These are phyloP conservation scores for Numida meleagris DNA, from an alignment of 2,113 vertebrate species.

Conservation along the genomic window DNA sequence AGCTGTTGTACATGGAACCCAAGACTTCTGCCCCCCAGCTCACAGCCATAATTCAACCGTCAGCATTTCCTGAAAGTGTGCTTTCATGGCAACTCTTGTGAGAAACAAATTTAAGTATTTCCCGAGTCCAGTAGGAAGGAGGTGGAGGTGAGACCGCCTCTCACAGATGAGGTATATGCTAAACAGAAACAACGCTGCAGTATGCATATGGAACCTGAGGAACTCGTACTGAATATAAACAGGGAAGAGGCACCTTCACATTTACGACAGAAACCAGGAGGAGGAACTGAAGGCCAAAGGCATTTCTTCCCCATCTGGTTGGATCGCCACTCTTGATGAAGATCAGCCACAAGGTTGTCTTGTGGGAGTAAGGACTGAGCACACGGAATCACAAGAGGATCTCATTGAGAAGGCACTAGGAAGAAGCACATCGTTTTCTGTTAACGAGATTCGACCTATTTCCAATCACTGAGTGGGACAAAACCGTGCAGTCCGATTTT, in stretches of 20 bases:
- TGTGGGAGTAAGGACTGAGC: neutral
- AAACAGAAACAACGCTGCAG: neutral
- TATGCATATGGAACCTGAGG: slow-evolving; percentile 2
- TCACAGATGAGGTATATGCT: slow-evolving; percentile 51
- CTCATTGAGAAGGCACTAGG: slow-evolving; percentile 61
- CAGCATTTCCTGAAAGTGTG: rapidly evolving
- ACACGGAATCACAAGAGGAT: neutral
- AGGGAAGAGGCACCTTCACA: neutral
- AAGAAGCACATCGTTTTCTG: slow-evolving; percentile 40
- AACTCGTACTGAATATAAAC: neutral
- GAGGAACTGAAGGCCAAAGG: neutral
- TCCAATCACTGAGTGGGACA: neutral
- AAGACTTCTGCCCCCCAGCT: neutral
- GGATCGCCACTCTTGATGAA: neutral
- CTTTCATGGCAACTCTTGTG: neutral
- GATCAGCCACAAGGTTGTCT: neutral
- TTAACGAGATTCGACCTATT: neutral
- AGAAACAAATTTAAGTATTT: neutral
- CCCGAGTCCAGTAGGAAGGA: neutral
- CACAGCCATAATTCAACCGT: neutral
- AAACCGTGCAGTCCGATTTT: neutral
- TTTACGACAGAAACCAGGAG: neutral
- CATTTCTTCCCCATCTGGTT: neutral
- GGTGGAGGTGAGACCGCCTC: neutral
- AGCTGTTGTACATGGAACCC: rapidly evolving